Evolutionary conservation across 2,113 vertebrate species (phyloP).

Genomic region (Paralichthys olivaceus): DNA sequence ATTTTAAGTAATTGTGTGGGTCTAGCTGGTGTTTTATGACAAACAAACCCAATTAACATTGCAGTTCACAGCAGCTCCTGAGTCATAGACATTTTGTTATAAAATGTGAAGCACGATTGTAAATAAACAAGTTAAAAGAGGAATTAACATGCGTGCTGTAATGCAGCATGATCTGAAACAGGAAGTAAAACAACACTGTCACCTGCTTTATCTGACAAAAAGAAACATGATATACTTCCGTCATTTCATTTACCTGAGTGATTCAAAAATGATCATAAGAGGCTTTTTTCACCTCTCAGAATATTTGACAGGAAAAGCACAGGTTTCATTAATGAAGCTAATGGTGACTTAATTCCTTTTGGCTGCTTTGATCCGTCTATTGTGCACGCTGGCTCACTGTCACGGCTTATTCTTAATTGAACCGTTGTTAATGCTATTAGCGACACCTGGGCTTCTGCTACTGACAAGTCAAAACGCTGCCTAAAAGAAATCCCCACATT

Average conservation of each 20-base stretch:
- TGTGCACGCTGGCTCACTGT: constrained; percentile 1
- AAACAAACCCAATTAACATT: not conserved
- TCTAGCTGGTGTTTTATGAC: not conserved
- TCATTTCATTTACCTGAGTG: not conserved
- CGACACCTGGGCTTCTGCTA: not conserved
- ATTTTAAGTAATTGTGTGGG: not conserved
- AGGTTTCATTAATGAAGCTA: constrained; percentile 6
- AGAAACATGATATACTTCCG: not conserved
- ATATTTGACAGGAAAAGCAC: not conserved
- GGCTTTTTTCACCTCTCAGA: not conserved
- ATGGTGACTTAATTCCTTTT: not conserved
- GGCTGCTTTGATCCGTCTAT: not conserved
- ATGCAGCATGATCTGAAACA: not conserved
- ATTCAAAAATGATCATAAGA: not conserved
- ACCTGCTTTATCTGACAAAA: not conserved
- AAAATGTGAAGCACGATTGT: not conserved
- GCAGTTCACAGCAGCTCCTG: not conserved
- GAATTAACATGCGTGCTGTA: not conserved
- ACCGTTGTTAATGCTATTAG: not conserved
- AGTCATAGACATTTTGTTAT: not conserved
- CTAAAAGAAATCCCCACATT: not conserved
- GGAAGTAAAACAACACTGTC: not conserved
- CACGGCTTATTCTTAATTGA: not conserved
- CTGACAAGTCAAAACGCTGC: not conserved
- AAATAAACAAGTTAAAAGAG: not conserved